Evolutionary conservation across 2,888 invertebrate genomes (phyloP).

Genomic region (Synanthedon andrenaeformis): DNA sequence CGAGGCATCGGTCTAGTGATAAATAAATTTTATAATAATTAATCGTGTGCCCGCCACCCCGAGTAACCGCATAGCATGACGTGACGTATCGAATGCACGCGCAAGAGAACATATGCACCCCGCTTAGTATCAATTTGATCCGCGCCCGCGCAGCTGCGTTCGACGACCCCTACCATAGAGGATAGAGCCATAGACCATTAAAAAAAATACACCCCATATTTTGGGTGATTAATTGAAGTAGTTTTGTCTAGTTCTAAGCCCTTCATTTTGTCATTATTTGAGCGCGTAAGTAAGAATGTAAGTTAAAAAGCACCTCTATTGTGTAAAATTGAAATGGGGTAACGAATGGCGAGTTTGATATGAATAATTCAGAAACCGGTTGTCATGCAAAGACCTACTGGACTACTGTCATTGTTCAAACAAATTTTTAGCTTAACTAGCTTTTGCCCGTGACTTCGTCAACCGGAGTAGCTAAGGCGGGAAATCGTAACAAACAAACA

Average conservation of each 20-base stretch:
- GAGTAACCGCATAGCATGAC: not conserved
- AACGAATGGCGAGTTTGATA: conserved; percentile 11
- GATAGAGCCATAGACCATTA: conserved; percentile 16
- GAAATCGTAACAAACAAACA: no score
- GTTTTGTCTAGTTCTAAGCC: conserved; percentile 52
- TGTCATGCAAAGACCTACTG: conserved; percentile 2
- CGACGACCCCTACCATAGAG: conserved; percentile 37
- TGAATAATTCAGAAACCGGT: conserved; percentile 27
- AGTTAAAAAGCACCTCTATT: conserved; percentile 42
- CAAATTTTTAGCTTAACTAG: no score
- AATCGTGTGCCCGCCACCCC: no score
- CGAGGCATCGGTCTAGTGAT: no score
- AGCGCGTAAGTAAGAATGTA: conserved; percentile 36
- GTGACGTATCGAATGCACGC: conserved; percentile 18
- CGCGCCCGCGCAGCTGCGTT: conserved; percentile 58
- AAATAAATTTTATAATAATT: no score
- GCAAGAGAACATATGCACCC: conserved; percentile 30
- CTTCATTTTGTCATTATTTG: conserved; percentile 34
- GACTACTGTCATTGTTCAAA: no score
- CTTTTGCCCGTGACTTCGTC: no score
- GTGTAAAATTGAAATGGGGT: conserved; percentile 16
- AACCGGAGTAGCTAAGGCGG: no score
- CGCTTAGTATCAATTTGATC: conserved; percentile 56
- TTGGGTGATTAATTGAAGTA: conserved; percentile 51
- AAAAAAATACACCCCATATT: conserved; percentile 50